phyloP scores from a whole-genome alignment of 2,888 invertebrate species.

The Drosophila fulvimacula region DNA sequence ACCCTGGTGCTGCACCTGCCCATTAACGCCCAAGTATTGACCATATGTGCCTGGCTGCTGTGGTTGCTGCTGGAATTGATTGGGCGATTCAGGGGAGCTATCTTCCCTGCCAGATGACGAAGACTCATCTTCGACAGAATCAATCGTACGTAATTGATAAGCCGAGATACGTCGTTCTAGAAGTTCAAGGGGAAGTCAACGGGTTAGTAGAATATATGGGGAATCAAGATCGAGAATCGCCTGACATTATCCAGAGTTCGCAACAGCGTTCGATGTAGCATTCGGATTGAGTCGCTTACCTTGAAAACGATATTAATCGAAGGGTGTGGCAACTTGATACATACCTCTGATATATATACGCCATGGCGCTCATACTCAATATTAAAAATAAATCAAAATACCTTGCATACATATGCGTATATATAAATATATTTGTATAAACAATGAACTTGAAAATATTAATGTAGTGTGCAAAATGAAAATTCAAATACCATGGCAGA shows the following conservation, averaged over 20 bases:
- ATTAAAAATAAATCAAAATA: constrained; percentile 56
- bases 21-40: constrained; percentile 77
- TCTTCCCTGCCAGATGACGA: constrained; percentile 84
- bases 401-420: constrained; percentile 16
- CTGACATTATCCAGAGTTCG: constrained; percentile 59
- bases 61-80: constrained; percentile 60
- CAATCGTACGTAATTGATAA: constrained; percentile 82
- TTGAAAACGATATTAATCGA: constrained; percentile 8
- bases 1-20: constrained; percentile 79
- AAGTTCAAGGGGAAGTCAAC: constrained; percentile 42
- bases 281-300: constrained; percentile 36
- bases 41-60: constrained; percentile 76
- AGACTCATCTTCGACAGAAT: constrained; percentile 84
- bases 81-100: constrained; percentile 82
- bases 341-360: constrained; percentile 34
- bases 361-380: constrained; percentile 12
- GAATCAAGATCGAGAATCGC: neutral
- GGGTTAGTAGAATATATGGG: constrained; percentile 20
- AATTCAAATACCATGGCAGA: constrained; percentile 35
- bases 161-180: constrained; percentile 84
- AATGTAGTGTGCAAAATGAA: constrained; percentile 38
- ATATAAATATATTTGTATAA: constrained; percentile 17
- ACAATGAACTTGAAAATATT: constrained; percentile 69
- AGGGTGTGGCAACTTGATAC: constrained; percentile 36
- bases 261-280: constrained; percentile 18